Percentiles rank a stretch among this genome's conserved stretches.
Conservation (phyloP, 2,113 vertebrate genomes). For the Periophthalmodon schlosseri region DNA sequence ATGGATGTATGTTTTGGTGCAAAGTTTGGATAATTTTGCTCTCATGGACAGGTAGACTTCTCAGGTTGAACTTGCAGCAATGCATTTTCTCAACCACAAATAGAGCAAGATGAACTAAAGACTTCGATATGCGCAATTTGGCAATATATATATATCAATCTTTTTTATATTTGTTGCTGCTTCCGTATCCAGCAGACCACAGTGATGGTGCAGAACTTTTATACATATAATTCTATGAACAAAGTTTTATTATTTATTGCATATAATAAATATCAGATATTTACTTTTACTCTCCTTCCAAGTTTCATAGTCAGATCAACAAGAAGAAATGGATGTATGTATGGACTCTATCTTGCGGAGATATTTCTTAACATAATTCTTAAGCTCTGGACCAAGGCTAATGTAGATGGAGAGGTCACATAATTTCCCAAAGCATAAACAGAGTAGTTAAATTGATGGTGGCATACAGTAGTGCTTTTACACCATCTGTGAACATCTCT, state of each 20-base stretch:
- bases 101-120: constrained; percentile 30
- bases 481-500: not conserved
- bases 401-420: not conserved
- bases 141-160: constrained; percentile 40
- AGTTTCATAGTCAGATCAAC: constrained; percentile 31
- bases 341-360: not conserved
- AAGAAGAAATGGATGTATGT: not conserved
- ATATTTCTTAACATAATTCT: not conserved
- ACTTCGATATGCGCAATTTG: constrained; percentile 23
- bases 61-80: constrained; percentile 39
- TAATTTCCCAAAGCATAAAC: not conserved
- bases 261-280: constrained; percentile 68
- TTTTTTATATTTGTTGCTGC: constrained; percentile 52
- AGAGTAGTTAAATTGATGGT: not conserved
- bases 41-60: not conserved
- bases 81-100: constrained; percentile 22
- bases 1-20: not conserved
- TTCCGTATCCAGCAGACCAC: constrained; percentile 30
- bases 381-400: not conserved
- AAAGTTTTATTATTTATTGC: constrained; percentile 80
- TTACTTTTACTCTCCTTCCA: constrained; percentile 44
- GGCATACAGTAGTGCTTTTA: not conserved
- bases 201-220: constrained; percentile 51
- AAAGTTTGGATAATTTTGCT: not conserved
- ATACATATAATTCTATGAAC: constrained; percentile 70